These are phyloP conservation scores for Lacanobia oleracea DNA, from an alignment of 2,888 invertebrate genomes.

Conservation along the genomic window DNA sequence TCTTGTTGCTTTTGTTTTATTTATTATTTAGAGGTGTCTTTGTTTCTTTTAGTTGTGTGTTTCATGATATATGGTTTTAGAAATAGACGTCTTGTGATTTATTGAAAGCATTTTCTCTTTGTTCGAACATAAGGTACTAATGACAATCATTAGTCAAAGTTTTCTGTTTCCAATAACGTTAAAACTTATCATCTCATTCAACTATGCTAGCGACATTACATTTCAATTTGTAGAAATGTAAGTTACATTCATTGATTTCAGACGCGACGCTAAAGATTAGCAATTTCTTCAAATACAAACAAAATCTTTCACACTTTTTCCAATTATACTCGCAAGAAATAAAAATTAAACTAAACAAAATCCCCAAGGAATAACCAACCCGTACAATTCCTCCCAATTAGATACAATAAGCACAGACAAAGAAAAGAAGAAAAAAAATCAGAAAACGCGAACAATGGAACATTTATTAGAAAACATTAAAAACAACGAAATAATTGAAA, in stretches of 20 bases:
- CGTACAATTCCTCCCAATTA: constrained; percentile 47
- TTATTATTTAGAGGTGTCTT: constrained; percentile 25
- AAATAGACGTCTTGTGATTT: background rate
- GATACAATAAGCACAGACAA: constrained; percentile 45
- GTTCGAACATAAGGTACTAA: background rate
- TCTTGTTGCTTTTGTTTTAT: constrained; percentile 64
- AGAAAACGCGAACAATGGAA: constrained; percentile 52
- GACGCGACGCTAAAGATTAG: background rate
- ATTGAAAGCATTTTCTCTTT: background rate
- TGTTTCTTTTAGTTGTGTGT: background rate
- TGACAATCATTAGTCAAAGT: constrained; percentile 2
- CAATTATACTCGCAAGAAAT: constrained; percentile 10
- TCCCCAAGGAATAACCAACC: constrained; percentile 33
- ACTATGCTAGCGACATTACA: background rate
- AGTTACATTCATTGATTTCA: background rate
- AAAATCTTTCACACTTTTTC: background rate
- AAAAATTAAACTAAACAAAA: constrained; percentile 12
- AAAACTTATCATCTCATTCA: background rate
- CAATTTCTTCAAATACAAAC: background rate
- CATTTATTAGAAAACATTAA: constrained; percentile 63
- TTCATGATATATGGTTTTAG: background rate
- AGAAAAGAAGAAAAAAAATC: constrained; percentile 42
- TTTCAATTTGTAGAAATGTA: background rate
- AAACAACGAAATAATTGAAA: constrained; percentile 52
- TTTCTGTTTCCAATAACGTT: constrained; percentile 12